phyloP scores from a whole-genome alignment of 2,113 vertebrate species.

The Benitochromis conjunctus region DNA sequence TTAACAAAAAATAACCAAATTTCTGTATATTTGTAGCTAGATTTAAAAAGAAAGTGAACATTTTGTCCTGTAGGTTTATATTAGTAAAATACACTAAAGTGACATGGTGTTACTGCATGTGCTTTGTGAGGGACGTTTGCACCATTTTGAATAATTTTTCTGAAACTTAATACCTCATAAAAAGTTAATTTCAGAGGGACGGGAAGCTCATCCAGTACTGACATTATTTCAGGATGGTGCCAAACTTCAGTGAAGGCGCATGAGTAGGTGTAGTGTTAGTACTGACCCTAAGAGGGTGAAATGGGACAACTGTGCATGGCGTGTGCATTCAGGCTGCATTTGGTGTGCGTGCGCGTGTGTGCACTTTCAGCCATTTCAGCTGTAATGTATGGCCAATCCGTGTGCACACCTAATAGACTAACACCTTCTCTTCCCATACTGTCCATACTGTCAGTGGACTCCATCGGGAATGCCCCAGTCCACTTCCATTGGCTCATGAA shows the following conservation, averaged over 20 bases:
- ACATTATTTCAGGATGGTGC: slow-evolving; percentile 22
- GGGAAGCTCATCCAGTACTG: neutral
- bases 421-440: slow-evolving; percentile 16
- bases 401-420: slow-evolving; percentile 4
- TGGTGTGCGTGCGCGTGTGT: slow-evolving; percentile 23
- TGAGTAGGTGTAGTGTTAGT: neutral
- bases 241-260: slow-evolving; percentile 10
- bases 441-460: neutral
- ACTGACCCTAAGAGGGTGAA: neutral
- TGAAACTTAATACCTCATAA: neutral
- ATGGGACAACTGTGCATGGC: slow-evolving; percentile 36
- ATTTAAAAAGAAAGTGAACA: neutral
- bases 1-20: neutral
- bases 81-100: neutral
- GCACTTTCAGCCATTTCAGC: slow-evolving; percentile 13
- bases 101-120: neutral
- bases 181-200: neutral
- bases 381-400: slow-evolving; percentile 35
- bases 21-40: neutral
- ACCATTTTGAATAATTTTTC: slow-evolving; percentile 24
- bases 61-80: neutral
- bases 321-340: slow-evolving; percentile 39
- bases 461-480: neutral
- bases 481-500: neutral
- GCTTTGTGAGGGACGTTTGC: slow-evolving; percentile 15